Base-by-base conservation (phyloP, 2,797 vertebrate genomes). In the Hydrophis major region DNA sequence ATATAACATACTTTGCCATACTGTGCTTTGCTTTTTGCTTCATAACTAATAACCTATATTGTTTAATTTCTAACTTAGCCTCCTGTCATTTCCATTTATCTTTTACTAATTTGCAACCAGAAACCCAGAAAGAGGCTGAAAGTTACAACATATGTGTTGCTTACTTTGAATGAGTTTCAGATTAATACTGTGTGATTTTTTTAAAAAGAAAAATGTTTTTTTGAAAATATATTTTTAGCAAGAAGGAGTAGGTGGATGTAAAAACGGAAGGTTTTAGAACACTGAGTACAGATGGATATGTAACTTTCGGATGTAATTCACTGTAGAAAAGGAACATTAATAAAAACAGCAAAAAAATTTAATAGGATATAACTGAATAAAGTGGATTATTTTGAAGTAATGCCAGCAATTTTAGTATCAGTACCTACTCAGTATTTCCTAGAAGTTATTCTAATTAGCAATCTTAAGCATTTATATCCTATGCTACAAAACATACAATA, bases 201-300 rank as follows among this genome's bases (percentile, higher is more conserved):
- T n/a, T 10, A 47, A 69, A 57, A 86, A 86, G 55, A 88, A 61
- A 32, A 6, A 74, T 66, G 86, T 89, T 47, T 88, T 87, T 92
- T 37, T 61, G 7, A 74, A 90, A 42, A 61, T 87, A 4, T 61
- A 87, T 90, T 90, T 94, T 92, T 90, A 74, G 91, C 83, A 78
- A 47, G 89, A 74, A 69, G 78, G 83, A 90, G 91, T 94, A 92
- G 91, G 91, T 90, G 91, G 78, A 94, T 90, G 59, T 88, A 94
- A 83, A 63, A 94, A 63, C 91, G 90, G 92, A 83, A 91, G 91
- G 91, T 61, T 92, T 92, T 56, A 94, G 93, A 92, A 94, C 91
- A 94, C 6, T 90, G 78, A 18, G 78, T 93, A 50, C 88, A 92
- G 91, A 87, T 90, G 91, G 88, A 60, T 69, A 74, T 92, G 69